Evolutionary conservation across 2,888 invertebrate species (phyloP).

Genomic region (Hypolimnas misippus): DNA sequence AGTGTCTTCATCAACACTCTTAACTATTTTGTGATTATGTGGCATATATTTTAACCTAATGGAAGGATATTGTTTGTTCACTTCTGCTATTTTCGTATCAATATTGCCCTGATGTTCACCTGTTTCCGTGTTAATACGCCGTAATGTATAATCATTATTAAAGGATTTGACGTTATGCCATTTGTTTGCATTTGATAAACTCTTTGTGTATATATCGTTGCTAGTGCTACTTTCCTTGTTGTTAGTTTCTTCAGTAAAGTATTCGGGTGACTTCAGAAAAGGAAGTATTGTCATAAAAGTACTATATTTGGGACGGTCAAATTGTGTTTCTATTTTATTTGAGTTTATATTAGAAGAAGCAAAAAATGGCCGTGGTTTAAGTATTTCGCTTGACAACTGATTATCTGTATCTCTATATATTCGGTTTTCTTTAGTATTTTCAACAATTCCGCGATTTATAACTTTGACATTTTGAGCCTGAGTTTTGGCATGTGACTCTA

Average conservation of each 20-base stretch:
- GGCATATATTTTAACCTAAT: conserved; percentile 62
- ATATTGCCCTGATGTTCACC: conserved; percentile 43
- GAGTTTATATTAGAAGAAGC: conserved; percentile 39
- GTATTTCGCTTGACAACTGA: conserved; percentile 42
- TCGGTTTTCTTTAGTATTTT: conserved; percentile 49
- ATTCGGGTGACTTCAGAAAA: conserved; percentile 67
- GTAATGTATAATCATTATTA: conserved; percentile 66
- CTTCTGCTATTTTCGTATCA: conserved; percentile 49
- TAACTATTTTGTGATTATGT: conserved; percentile 51
- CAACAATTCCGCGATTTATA: conserved; percentile 57
- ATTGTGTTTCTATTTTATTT: conserved; percentile 43
- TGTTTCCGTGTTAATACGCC: conserved; percentile 55
- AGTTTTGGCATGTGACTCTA: conserved; percentile 59
- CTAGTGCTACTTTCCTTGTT: conserved; percentile 43
- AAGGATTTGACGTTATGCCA: conserved; percentile 75
- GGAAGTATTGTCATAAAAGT: conserved; percentile 61
- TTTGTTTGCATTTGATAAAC: conserved; percentile 60
- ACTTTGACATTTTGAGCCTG: conserved; percentile 61
- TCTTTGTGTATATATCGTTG: conserved; percentile 59
- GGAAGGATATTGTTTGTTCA: conserved; percentile 55
- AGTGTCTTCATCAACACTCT: conserved; percentile 49
- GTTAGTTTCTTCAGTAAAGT: conserved; percentile 53
- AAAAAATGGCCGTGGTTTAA: conserved; percentile 46
- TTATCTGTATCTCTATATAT: conserved; percentile 55
- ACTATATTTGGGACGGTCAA: conserved; percentile 48